These are phyloP conservation scores for Diadegma fenestrale DNA, from an alignment of 2,888 invertebrate species.

Conservation along the genomic window DNA sequence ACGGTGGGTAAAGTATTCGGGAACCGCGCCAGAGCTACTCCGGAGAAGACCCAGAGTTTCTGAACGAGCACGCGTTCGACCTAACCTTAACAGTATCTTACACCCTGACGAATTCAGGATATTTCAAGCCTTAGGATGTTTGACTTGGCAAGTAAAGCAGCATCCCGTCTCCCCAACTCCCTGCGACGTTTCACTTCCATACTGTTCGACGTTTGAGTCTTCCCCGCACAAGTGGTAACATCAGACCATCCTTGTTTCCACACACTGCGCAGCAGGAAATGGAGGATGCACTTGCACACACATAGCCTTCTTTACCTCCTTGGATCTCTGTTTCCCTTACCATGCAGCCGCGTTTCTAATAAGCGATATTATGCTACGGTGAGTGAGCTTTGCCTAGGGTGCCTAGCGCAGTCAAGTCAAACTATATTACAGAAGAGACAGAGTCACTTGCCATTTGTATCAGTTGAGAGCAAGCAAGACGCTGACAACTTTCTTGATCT, in stretches of 20 bases:
- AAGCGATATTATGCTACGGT: conserved; percentile 72
- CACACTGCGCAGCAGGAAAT: conserved; percentile 28
- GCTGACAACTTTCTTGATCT: conserved; percentile 56
- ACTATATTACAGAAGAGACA: conserved; percentile 38
- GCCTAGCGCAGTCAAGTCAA: conserved; percentile 55
- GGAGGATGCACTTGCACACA: conserved; percentile 43
- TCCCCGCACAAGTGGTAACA: conserved; percentile 41
- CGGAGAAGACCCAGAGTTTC: conserved; percentile 25
- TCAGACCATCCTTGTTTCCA: conserved; percentile 23
- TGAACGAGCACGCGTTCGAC: conserved; percentile 67
- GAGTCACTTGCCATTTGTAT: conserved; percentile 15
- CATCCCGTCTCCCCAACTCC: conserved; percentile 62
- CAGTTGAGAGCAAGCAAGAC: conserved; percentile 12
- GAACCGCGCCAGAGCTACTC: conserved; percentile 32
- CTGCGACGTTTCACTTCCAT: conserved; percentile 25
- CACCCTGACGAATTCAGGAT: conserved; percentile 76
- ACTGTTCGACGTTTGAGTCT: conserved; percentile 33
- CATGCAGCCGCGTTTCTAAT: conserved; percentile 70
- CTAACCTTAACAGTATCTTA: conserved; percentile 78
- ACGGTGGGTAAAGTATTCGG: conserved; percentile 38
- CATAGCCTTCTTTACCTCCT: conserved; percentile 40
- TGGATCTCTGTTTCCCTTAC: conserved; percentile 50
- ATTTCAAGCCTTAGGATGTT: conserved; percentile 81
- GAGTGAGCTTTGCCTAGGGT: conserved; percentile 64
- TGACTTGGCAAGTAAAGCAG: conserved; percentile 82